Evolutionary conservation across 92 coral and sea anemone genomes (phyloP).

Genomic region (Hydrozoanthus gracilis): DNA sequence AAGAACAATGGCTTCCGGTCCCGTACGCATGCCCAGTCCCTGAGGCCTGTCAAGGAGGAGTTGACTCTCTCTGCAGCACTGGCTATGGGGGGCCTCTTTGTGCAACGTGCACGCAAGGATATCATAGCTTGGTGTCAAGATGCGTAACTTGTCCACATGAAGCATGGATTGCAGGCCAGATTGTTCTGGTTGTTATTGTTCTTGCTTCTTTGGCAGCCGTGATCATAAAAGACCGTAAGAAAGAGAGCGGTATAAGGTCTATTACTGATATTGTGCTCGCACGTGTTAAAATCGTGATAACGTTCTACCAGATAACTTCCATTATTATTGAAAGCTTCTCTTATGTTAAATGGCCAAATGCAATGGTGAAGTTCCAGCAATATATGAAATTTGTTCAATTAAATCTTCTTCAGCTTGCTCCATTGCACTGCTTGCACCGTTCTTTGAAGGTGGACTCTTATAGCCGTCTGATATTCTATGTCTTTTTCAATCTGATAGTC

Average conservation of each 20-base stretch:
- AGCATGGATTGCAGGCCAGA: slow-evolving; percentile 50
- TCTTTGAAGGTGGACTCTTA: slow-evolving; percentile 46
- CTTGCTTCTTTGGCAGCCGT: slow-evolving; percentile 30
- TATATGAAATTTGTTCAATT: slow-evolving; percentile 61
- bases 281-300: slow-evolving; percentile 63
- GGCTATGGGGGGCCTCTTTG: slow-evolving; percentile 60
- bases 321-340: slow-evolving; percentile 64
- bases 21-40: slow-evolving; percentile 52
- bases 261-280: slow-evolving; percentile 62
- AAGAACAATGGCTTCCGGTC: slow-evolving; percentile 17
- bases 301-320: slow-evolving; percentile 69
- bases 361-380: slow-evolving; percentile 51
- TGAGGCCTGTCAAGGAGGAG: slow-evolving; percentile 49
- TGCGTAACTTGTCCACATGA: slow-evolving; percentile 47
- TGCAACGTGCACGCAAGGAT: slow-evolving; percentile 36
- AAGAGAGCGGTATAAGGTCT: slow-evolving; percentile 16
- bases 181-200: slow-evolving; percentile 21
- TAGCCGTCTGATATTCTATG: slow-evolving; percentile 44
- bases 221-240: slow-evolving; percentile 37
- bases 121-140: slow-evolving; percentile 22
- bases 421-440: slow-evolving; percentile 57
- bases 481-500: slow-evolving; percentile 36
- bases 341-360: slow-evolving; percentile 65
- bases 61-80: slow-evolving; percentile 31
- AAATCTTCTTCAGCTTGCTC: slow-evolving; percentile 61